Base-by-base conservation (phyloP, 2,888 invertebrate genomes). In the Stratiomys singularior region DNA sequence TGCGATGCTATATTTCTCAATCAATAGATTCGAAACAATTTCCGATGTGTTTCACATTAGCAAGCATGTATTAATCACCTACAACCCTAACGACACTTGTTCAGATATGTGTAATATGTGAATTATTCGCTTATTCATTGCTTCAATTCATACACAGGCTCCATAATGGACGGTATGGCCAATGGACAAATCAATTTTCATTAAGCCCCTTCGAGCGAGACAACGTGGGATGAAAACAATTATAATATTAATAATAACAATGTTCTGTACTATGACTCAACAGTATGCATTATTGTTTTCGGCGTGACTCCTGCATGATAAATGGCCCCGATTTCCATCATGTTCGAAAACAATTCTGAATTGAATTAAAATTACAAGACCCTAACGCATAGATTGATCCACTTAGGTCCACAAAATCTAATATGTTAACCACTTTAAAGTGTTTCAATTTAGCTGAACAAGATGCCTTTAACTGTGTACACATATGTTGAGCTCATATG, bases 341-440 rank as follows among this genome's bases (percentile, higher is more conserved):
- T 13, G 58, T 60, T 60, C 58, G 58, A 60, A 60, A 60, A 60
- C 58, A 60, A 21, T 25, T 60, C 25, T 21, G 7, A 60, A 60
- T 60, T 60, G 25, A 60, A 60, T 60, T 23, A 23, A 21, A 60
- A 60, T 25, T 25, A 60, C 58, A 23, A 25, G 25, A 13, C 58
- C 23, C 21, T 9, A 60, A 21, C 11, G 58, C 58, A 21, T 23
- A 37, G 37, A 52, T 52, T 18, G 37, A 3, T 37, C 37, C 37
- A 37, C 5, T 9, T 9, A 37, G 37, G 25, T 60, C 25, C 13
- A 13, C 13, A 21, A 2, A 11, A 23, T 21, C 58, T 25, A 21
- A 52, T 15, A 64, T 37, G 66, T 37, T 37, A 66, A 66, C 37
- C 28, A 66, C 27, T 66, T 37, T 66, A 30, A 66, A 66, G 66